Conservation (phyloP, 2,888 invertebrate genomes). For the Cryptus viduatorius region DNA sequence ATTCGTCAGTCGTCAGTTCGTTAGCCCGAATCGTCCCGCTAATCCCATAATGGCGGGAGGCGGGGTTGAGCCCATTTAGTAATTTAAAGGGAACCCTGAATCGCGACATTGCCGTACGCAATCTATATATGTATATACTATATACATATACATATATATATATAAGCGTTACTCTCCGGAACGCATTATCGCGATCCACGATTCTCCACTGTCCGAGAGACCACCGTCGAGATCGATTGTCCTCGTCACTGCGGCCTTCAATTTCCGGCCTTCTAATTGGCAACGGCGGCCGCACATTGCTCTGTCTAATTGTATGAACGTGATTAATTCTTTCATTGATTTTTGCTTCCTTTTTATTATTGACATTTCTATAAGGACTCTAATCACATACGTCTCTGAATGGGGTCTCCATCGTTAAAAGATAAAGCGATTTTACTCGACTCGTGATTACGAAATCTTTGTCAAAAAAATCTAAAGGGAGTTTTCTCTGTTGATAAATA, state of each 20-base stretch:
- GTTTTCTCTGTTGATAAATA: no score
- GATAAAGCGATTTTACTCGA: no score
- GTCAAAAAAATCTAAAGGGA: no score
- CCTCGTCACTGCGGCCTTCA: constrained; percentile 56
- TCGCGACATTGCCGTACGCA: neutral
- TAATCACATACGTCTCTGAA: no score
- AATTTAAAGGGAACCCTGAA: constrained; percentile 53
- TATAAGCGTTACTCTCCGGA: neutral
- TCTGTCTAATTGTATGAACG: neutral
- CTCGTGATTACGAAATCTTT: no score
- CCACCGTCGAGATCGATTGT: constrained; percentile 46
- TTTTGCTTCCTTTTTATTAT: neutral
- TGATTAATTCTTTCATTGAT: neutral
- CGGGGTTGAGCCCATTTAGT: constrained; percentile 30
- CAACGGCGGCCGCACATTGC: constrained; percentile 21
- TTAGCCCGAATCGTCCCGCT: constrained; percentile 62
- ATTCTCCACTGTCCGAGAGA: constrained; percentile 25
- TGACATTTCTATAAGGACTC: no score
- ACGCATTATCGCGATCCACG: constrained; percentile 21
- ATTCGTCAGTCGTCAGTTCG: constrained; percentile 61
- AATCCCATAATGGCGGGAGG: constrained; percentile 54
- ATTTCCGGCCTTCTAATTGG: constrained; percentile 61
- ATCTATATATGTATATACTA: neutral
- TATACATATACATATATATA: neutral
- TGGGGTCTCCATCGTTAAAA: no score